Percentiles rank a stretch among this genome's conserved stretches.
Conservation (phyloP, 2,888 invertebrate species). For the Chalcosyrphus nemorum region DNA sequence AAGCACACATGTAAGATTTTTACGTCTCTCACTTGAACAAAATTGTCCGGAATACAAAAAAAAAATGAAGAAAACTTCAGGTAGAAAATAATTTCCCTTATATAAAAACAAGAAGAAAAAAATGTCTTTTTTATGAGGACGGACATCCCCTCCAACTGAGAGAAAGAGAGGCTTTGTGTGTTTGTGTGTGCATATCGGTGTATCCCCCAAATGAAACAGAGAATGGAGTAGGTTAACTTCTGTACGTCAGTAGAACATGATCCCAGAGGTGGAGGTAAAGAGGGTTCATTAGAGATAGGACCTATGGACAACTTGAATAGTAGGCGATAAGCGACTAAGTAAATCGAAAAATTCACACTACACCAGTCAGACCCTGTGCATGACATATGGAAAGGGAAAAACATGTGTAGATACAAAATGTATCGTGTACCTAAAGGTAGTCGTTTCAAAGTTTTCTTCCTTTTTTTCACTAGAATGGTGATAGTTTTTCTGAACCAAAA, state of each 20-base stretch:
- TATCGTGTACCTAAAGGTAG: background rate
- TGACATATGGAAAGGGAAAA: conserved; percentile 41
- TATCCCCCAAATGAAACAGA: conserved; percentile 35
- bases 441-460: background rate
- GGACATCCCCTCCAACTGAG: conserved; percentile 36
- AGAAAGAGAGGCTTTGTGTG: conserved; percentile 35
- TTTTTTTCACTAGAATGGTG: background rate
- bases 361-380: conserved; percentile 12
- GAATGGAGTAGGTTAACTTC: conserved; percentile 27
- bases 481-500: conserved; percentile 3
- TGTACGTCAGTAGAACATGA: conserved; percentile 12
- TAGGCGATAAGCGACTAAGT: conserved; percentile 46
- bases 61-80: conserved; percentile 47
- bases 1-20: conserved; percentile 25
- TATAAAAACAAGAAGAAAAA: conserved; percentile 39
- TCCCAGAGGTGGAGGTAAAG: background rate
- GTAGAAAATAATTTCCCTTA: conserved; percentile 68
- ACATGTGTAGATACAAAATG: conserved; percentile 40
- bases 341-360: conserved; percentile 46
- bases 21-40: conserved; percentile 42
- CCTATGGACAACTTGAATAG: conserved; percentile 12
- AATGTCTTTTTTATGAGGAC: conserved; percentile 5
- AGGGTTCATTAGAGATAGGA: conserved; percentile 29
- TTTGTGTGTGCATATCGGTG: conserved; percentile 12
- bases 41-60: conserved; percentile 46